Percentiles rank a stretch among this genome's conserved stretches.
Conservation (phyloP, 1,140 invertebrate genomes). For the silkworm (Bombyx mori) region ASM3026992v2 NC_085121.1:8177001-8177500, state of each 20-base stretch:
- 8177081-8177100: constrained; percentile 65
- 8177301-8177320: too few species aligned
- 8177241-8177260: neutral
- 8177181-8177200: constrained; percentile 11
- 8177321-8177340: too few species aligned
- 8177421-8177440: too few species aligned
- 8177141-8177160: constrained; percentile 51
- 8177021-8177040: constrained; percentile 57
- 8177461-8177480: too few species aligned
- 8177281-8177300: too few species aligned
- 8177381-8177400: too few species aligned
- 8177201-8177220: neutral
- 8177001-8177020: constrained; percentile 4
- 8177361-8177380: too few species aligned
- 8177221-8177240: neutral
- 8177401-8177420: too few species aligned
- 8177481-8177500: too few species aligned
- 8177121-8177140: constrained; percentile 70
- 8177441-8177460: too few species aligned
- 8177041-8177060: constrained; percentile 50
- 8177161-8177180: constrained; percentile 36
- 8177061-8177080: constrained; percentile 50
- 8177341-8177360: too few species aligned
- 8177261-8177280: too few species aligned
- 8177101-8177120: constrained; percentile 68